These are phyloP conservation scores for Agrochola circellaris DNA, from an alignment of 2,888 invertebrate species.

Conservation along the genomic window DNA sequence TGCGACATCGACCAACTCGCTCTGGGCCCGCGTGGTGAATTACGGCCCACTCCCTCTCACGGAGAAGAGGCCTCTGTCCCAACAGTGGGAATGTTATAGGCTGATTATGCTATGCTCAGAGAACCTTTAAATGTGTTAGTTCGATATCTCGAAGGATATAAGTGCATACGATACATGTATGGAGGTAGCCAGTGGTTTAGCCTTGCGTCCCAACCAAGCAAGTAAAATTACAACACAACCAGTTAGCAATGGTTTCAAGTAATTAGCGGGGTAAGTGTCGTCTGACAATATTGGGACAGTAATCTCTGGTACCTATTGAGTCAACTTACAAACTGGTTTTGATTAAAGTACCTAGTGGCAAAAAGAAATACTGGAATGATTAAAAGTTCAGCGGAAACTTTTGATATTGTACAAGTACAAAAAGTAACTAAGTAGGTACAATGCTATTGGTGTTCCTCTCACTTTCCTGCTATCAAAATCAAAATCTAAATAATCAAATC, in stretches of 20 bases:
- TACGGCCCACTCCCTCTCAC: too few relatives aligned
- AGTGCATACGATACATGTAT: neutral
- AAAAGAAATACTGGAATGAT: neutral
- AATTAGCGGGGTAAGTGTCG: conserved; percentile 28
- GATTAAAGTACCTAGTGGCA: neutral
- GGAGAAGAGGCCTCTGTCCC: too few relatives aligned
- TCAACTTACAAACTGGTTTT: conserved; percentile 27
- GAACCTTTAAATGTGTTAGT: conserved; percentile 1
- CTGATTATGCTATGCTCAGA: too few relatives aligned
- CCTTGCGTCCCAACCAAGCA: conserved; percentile 28
- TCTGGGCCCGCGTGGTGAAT: too few relatives aligned
- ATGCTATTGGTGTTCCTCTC: too few relatives aligned
- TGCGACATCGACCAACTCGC: too few relatives aligned
- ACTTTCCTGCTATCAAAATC: too few relatives aligned
- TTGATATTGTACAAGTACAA: neutral
- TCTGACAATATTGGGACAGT: conserved; percentile 40
- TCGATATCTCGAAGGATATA: neutral
- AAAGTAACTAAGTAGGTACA: too few relatives aligned
- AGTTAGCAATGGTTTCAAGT: conserved; percentile 41
- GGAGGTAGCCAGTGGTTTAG: conserved; percentile 7
- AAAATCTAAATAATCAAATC: too few relatives aligned
- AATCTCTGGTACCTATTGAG: conserved; percentile 6
- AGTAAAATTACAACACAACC: conserved; percentile 34
- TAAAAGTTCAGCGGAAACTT: conserved; percentile 25
- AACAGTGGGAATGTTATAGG: too few relatives aligned